phyloP scores from a whole-genome alignment of 2,113 vertebrate species.

The Rhinolophus ferrumequinum region DNA sequence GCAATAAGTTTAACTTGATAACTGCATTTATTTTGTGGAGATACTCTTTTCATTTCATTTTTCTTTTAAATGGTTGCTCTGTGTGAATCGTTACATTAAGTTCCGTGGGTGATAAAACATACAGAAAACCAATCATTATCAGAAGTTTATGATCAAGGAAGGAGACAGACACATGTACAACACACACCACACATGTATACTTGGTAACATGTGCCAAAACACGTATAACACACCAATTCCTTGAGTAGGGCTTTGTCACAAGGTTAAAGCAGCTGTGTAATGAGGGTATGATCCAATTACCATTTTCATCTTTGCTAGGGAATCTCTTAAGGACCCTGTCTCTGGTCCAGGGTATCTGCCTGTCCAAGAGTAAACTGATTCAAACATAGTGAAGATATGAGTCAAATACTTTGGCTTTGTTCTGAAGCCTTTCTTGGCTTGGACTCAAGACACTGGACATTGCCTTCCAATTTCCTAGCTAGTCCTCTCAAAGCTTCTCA shows the following conservation, averaged over 20 bases:
- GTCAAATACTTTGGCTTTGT: slow-evolving; percentile 57
- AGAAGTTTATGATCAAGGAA: neutral
- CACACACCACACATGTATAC: neutral
- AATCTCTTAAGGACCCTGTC: neutral
- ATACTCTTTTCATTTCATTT: neutral
- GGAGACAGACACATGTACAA: neutral
- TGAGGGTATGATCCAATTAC: neutral
- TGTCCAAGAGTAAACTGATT: slow-evolving; percentile 47
- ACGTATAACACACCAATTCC: neutral
- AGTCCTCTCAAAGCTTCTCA: slow-evolving; percentile 52
- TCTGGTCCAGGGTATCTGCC: slow-evolving; percentile 11
- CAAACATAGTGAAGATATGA: slow-evolving; percentile 36
- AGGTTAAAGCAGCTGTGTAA: neutral
- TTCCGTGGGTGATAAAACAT: neutral
- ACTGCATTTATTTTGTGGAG: slow-evolving; percentile 28
- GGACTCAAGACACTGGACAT: neutral
- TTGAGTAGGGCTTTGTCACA: neutral
- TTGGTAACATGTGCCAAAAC: neutral
- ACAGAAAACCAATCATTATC: neutral
- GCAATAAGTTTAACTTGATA: neutral
- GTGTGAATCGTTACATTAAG: neutral
- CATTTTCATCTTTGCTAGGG: neutral
- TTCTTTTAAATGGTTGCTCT: neutral
- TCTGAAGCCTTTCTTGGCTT: slow-evolving; percentile 61
- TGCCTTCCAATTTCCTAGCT: slow-evolving; percentile 56